These are phyloP conservation scores for Coturnix japonica DNA, from an alignment of 2,113 vertebrate genomes.

Conservation along the genomic window DNA sequence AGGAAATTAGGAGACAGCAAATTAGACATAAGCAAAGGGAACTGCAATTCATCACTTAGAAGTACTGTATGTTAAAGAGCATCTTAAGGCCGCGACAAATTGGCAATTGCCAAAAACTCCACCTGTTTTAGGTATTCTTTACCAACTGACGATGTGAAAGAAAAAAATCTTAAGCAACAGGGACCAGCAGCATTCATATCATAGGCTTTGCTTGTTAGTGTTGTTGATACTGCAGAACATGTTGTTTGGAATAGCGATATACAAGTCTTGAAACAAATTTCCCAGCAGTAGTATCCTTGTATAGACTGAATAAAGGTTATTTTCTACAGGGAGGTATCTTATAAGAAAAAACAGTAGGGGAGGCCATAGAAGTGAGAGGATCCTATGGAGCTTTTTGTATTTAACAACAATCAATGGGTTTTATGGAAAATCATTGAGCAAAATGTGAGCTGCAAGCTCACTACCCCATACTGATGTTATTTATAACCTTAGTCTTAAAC, in stretches of 20 bases:
- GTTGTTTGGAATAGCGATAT: conserved; percentile 78
- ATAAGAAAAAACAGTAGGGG: conserved; percentile 88
- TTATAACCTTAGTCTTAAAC: conserved; percentile 93
- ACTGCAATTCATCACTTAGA: not conserved
- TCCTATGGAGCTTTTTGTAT: conserved; percentile 88
- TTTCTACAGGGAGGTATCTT: conserved; percentile 88
- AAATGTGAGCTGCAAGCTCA: conserved; percentile 85
- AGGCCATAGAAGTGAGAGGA: conserved; percentile 85
- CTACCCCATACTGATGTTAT: conserved; percentile 91
- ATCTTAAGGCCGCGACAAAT: conserved; percentile 31
- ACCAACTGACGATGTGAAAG: conserved; percentile 21
- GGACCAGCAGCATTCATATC: conserved; percentile 63
- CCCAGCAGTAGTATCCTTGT: conserved; percentile 84
- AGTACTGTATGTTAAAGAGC: not conserved
- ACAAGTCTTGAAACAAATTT: conserved; percentile 85
- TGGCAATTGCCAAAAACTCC: conserved; percentile 42
- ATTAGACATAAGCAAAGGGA: conserved; percentile 31
- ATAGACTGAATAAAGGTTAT: conserved; percentile 89
- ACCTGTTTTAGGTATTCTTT: conserved; percentile 32
- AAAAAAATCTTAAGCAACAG: conserved; percentile 36
- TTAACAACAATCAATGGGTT: conserved; percentile 90
- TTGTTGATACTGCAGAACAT: conserved; percentile 53
- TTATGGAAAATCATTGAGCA: conserved; percentile 89
- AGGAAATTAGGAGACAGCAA: not conserved
- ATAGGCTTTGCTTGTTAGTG: conserved; percentile 68